Evolutionary conservation across 2,797 vertebrate species (phyloP), one percentile per base, ranked within the genome.

Genomic region (Cossypha dichroa): DNA sequence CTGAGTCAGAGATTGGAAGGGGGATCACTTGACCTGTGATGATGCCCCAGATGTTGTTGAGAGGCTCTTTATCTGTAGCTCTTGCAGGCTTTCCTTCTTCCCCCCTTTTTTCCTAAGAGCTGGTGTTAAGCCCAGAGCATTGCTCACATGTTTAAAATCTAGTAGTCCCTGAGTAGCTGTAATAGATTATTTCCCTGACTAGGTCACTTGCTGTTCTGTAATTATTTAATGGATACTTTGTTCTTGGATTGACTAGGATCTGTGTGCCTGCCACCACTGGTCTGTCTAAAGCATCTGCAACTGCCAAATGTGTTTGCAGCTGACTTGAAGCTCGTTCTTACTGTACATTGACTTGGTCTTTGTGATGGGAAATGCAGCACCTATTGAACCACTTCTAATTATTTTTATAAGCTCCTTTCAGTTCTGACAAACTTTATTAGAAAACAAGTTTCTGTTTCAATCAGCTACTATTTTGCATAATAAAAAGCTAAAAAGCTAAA

Each of bases 161-260:
- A 5, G 36, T 59, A 60, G 40, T 82, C 75, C 29, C 23, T 38
- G n/a, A 69, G 40, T 64, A 91, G 59, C 78, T 79, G 1, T 73
- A 72, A 46, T 43, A 36, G 20, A 18, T 72, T 77, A 33, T 86
- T 93, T 75, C 33, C 29, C 60, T 77, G 78, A 68, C 38, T 59
- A 11, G 69, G 69, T 93, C 73, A 75, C 58, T 93, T 83, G 60
- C 59, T 94, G 75, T 60, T 68, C 19, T 62, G 49, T 83, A 70
- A 40, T 93, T 79, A 77, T 70, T 83, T 90, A 15, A 25, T 51
- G 60, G 60, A 9, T 81, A 19, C 46, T 72, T 91, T 77, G 41
- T 85, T 83, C 64, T 58, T 91, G 66, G 51, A 75, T 91, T 85
- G 54, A 34, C 9, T 78, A 17, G 34, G 38, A 46, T 68, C 69